Evolutionary conservation across 1,140 invertebrate genomes (phyloP).

Genomic region (Glossosoma conforme): DNA sequence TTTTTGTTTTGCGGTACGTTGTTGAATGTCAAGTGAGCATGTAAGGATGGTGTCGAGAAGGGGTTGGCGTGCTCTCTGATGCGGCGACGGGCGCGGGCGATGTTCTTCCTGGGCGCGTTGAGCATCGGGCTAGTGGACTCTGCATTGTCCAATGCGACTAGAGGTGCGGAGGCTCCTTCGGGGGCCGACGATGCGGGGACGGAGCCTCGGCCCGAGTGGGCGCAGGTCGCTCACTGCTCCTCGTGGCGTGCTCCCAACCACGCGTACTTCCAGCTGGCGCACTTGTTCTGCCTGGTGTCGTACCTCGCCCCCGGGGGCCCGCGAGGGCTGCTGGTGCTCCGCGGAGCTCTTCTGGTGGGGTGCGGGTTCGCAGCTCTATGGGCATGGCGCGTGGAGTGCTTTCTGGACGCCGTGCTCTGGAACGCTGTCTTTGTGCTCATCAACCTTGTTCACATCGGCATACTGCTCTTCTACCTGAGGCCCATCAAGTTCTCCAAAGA

Average conservation of each 20-base stretch:
- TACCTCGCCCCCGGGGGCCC: slow-evolving; percentile 74
- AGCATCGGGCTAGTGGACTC: too few relatives aligned
- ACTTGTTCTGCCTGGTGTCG: slow-evolving; percentile 74
- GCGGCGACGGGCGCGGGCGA: too few relatives aligned
- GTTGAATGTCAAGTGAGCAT: too few relatives aligned
- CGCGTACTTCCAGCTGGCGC: slow-evolving; percentile 77
- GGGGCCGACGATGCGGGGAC: too few relatives aligned
- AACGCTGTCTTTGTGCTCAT: slow-evolving; percentile 76
- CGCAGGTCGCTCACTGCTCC: too few relatives aligned
- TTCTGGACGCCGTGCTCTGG: slow-evolving; percentile 81
- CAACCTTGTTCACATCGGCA: slow-evolving; percentile 76
- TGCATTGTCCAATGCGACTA: too few relatives aligned
- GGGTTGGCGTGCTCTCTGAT: too few relatives aligned
- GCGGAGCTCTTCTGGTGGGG: slow-evolving; percentile 69
- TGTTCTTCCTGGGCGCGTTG: too few relatives aligned
- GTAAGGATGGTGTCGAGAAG: too few relatives aligned
- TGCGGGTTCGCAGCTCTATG: slow-evolving; percentile 74
- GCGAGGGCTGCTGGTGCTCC: slow-evolving; percentile 73
- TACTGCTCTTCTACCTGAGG: slow-evolving; percentile 74
- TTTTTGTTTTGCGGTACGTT: too few relatives aligned
- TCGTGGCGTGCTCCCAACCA: slow-evolving; percentile 60
- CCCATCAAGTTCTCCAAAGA: slow-evolving; percentile 80
- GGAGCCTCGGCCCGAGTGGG: too few relatives aligned
- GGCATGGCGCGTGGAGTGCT: slow-evolving; percentile 80
- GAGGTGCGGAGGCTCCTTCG: too few relatives aligned